These are phyloP conservation scores for Tautogolabrus adspersus DNA, from an alignment of 2,113 vertebrate species.

Conservation along the genomic window DNA sequence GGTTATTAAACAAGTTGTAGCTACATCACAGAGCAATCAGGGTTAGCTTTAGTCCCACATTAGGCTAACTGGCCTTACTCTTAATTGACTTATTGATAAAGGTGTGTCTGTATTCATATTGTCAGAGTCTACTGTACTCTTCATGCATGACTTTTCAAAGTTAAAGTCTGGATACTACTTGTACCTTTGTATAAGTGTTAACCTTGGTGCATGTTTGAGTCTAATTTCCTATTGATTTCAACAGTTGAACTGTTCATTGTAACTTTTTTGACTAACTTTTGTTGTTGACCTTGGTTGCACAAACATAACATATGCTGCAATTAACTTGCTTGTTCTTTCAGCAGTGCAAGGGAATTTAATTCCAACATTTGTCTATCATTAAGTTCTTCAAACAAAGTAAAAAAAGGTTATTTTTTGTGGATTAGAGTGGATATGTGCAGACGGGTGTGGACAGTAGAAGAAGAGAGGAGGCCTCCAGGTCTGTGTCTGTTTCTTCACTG, in stretches of 20 bases:
- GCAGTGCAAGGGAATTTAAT: neutral
- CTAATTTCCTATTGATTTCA: too few relatives aligned
- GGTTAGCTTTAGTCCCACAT: neutral
- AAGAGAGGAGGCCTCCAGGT: conserved; percentile 17
- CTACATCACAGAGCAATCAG: neutral
- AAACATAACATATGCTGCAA: neutral
- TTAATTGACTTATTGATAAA: too few relatives aligned
- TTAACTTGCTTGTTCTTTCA: neutral
- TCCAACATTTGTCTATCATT: neutral
- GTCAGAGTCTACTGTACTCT: neutral
- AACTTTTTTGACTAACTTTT: too few relatives aligned
- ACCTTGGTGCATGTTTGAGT: too few relatives aligned
- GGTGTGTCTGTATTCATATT: neutral
- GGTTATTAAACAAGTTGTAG: conserved; percentile 52
- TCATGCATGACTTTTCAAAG: neutral
- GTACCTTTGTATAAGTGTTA: too few relatives aligned
- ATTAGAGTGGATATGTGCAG: conserved; percentile 71
- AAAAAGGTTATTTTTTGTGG: conserved; percentile 60
- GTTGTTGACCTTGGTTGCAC: too few relatives aligned
- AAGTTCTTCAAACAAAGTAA: neutral
- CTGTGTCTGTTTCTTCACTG: conserved; percentile 64
- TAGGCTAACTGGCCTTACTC: too few relatives aligned
- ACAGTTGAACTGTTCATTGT: too few relatives aligned
- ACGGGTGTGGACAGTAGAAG: conserved; percentile 68
- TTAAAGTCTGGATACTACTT: too few relatives aligned